Conservation (phyloP, 2,888 invertebrate genomes). For the Apodemia zela region DNA sequence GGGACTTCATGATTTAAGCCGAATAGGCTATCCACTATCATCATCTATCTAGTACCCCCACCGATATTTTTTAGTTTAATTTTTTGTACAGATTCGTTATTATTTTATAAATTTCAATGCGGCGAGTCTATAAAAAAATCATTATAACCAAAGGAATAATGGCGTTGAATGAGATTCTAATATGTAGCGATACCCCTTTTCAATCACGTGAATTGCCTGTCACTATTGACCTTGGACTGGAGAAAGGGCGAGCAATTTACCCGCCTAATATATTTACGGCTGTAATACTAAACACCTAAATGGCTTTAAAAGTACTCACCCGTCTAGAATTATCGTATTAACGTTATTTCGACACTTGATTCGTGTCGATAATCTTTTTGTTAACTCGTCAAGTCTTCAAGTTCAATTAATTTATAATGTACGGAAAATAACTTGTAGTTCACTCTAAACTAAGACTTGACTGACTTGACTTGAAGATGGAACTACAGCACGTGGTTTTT, state of each 20-base stretch:
- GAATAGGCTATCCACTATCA: too few species aligned
- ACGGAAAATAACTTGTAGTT: neutral
- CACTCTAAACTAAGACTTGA: too few species aligned
- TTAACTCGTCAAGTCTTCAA: neutral
- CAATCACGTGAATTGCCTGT: conserved; percentile 6
- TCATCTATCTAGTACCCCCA: too few species aligned
- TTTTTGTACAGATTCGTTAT: too few species aligned
- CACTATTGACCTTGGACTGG: conserved; percentile 8
- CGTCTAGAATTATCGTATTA: neutral
- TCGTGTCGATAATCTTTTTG: neutral
- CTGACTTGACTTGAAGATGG: too few species aligned
- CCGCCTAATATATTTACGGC: neutral
- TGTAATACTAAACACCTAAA: neutral
- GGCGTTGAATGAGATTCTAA: neutral
- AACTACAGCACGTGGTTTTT: neutral
- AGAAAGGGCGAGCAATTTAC: conserved; percentile 10
- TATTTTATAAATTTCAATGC: neutral
- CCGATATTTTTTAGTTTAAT: too few species aligned
- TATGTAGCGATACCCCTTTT: conserved; percentile 1
- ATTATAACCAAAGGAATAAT: conserved; percentile 1
- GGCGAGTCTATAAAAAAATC: neutral
- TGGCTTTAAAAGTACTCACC: neutral
- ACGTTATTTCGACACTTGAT: neutral
- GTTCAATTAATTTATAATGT: neutral
- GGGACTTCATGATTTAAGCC: too few species aligned